These are phyloP conservation scores for Chironomus tepperi DNA, from an alignment of 1,140 invertebrate genomes.

Conservation along the genomic window DNA sequence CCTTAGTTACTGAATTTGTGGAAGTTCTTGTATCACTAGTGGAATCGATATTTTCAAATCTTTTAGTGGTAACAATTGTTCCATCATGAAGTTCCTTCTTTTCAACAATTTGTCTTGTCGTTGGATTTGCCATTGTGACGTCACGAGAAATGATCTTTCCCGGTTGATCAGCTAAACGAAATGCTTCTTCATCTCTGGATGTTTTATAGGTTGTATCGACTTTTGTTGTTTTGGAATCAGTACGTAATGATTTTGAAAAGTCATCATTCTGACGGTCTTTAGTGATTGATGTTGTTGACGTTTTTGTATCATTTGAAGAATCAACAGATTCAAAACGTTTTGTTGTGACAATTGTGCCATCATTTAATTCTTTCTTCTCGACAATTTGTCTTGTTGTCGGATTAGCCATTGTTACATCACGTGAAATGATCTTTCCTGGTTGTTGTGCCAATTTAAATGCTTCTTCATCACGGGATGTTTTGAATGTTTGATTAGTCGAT, in stretches of 20 bases:
- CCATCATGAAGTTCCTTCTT: constrained; percentile 53
- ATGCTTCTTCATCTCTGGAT: constrained; percentile 34
- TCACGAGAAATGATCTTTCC: constrained; percentile 45
- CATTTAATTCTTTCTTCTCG: constrained; percentile 52
- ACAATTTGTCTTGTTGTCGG: constrained; percentile 52
- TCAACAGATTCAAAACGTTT: constrained; percentile 46
- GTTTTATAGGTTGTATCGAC: not conserved
- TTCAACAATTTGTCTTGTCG: constrained; percentile 53
- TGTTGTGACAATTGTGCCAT: constrained; percentile 53
- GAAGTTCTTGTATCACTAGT: not conserved
- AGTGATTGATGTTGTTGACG: not conserved
- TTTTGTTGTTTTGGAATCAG: not conserved
- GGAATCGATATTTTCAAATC: constrained; percentile 41
- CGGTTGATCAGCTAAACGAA: constrained; percentile 35
- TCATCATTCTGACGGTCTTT: constrained; percentile 27
- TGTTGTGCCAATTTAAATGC: constrained; percentile 36
- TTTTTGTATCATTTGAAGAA: constrained; percentile 9
- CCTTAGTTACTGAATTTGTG: not conserved
- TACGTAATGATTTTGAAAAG: constrained; percentile 31
- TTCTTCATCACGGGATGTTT: constrained; percentile 36
- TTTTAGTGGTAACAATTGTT: constrained; percentile 52
- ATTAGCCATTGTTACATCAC: constrained; percentile 50
- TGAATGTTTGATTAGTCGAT: not conserved
- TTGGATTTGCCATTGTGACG: constrained; percentile 50
- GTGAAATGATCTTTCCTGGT: constrained; percentile 42